A percentile compares a stretch with the other conserved stretches of the same genome.
phyloP scores from a whole-genome alignment of 2,888 invertebrate genomes.

The Rosalia funebris region DNA sequence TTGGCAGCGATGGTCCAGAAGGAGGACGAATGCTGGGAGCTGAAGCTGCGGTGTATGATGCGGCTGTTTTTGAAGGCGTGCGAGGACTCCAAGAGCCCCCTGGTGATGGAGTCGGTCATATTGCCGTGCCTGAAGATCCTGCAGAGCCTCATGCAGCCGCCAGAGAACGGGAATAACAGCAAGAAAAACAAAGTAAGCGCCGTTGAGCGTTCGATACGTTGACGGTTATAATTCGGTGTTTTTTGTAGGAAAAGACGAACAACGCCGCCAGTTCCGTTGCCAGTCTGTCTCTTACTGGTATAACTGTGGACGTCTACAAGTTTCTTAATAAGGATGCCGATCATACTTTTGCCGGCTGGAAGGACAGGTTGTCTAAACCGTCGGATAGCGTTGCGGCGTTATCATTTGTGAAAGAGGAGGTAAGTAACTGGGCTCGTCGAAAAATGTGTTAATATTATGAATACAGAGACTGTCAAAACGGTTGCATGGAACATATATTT shows the following conservation, averaged over 20 bases:
- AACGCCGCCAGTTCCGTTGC: constrained; percentile 19
- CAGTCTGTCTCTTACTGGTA: constrained; percentile 61
- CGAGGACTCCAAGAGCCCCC: constrained; percentile 80
- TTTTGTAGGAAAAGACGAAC: constrained; percentile 32
- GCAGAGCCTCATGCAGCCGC: constrained; percentile 81
- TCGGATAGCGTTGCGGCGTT: constrained; percentile 46
- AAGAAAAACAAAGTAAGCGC: constrained; percentile 39
- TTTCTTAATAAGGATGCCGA: constrained; percentile 78
- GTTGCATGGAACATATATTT: too few species aligned
- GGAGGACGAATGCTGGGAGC: constrained; percentile 96
- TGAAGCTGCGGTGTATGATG: constrained; percentile 87
- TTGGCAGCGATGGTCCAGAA: constrained; percentile 89
- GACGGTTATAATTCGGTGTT: constrained; percentile 35
- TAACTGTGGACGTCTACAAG: constrained; percentile 77
- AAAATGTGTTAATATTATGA: too few species aligned
- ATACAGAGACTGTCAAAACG: too few species aligned
- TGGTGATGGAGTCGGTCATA: constrained; percentile 90
- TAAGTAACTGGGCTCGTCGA: constrained; percentile 27
- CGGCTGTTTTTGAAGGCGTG: constrained; percentile 85
- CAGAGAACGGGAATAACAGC: constrained; percentile 61
- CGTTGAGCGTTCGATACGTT: background rate
- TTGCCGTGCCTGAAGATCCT: constrained; percentile 93
- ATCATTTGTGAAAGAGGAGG: constrained; percentile 51
- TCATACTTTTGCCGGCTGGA: constrained; percentile 79
- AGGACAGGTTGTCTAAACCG: constrained; percentile 70